Evolutionary conservation across 2,113 vertebrate species (phyloP), one percentile per base, ranked within the genome.

Genomic region (Lycaon pictus): DNA sequence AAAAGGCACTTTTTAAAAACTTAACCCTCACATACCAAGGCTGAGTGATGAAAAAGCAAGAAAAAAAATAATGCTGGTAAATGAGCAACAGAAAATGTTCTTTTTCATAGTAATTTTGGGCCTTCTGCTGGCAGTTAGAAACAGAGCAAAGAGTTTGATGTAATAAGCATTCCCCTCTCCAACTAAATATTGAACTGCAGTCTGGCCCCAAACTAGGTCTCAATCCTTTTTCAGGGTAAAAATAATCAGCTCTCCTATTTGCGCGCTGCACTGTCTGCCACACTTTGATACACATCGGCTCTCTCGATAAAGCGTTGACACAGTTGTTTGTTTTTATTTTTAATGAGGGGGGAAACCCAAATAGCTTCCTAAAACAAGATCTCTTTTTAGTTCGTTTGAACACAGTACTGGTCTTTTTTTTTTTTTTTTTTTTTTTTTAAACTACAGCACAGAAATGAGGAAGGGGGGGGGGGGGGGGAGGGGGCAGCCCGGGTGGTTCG

Each of bases 121-220:
- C 79, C 89, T 95, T 97, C 48, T 82, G 43, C 67, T 72, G 72
- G 87, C 87, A 96, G 86, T 93, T 13, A 88, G 74, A 95, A 74
- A 94, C 10, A 77, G 48, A 97, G 77, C 35, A 97, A 71, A 89
- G 65, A 92, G 76, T 96, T 97, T 87, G 86, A 48, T 55, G 71
- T 95, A 96, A 96, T 94, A 96, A 62, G 60, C 63, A 95, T 84
- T 93, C 95, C 58, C 77, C 65, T 97, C 55, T 96, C 90, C 87
- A 96, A 67, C 76, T 90, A 96, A 98, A 97, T 96, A 96, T 96
- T 95, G 93, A 92, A 96, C 90, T 97, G 87, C 76, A 96, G 62
- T 90, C 62, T 84, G 80, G 89, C 89, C 96, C 58, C 93, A 94
- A 93, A 96, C 37, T 85, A 89, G 48, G 13, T 92, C 76, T 95